Base-by-base conservation (phyloP, 2,113 vertebrate species). In the Galemys pyrenaicus region DNA sequence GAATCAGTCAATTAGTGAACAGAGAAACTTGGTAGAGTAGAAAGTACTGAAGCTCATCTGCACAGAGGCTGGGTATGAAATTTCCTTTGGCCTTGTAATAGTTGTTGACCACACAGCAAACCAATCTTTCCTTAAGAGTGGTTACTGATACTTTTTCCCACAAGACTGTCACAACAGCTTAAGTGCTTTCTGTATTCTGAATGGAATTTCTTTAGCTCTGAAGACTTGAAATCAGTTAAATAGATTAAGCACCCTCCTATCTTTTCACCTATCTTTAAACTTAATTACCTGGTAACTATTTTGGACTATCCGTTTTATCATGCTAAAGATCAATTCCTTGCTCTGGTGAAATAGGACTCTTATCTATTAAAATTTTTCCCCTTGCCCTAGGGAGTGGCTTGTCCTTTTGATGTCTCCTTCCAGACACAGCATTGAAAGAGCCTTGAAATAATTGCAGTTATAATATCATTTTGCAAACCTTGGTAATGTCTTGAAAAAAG, bases 251-350 rank as follows among this genome's bases (percentile, higher is more conserved):
- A 30, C 28, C 70, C 32, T 84, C 44, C 56, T 87, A 77, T 67
- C 85, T 60, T 87, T 54, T 92, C 15, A 35, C 9, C 30, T 81
- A 60, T 79, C 39, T 82, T 78, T 90, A 83, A 92, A 80, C 19
- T 49, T 90, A 89, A 92, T 93, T 74, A 96, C 44, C 24, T 80
- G 12, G 39, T 89, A 74, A 89, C 41, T 70, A 11, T 92, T 95
- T 86, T 64, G 64, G 56, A 41, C 68, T 51, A 71, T 65, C 54
- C 28, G 70, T 81, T 94, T 86, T 24, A 82, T 74, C 62, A 70
- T 35, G 24, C 24, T 92, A 51, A 79, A 89, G 79, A 80, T 95
- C 68, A 89, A 15, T 75, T 92, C 65, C 58, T 92, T 94, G 60
- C 54, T 91, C 49, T 56, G 54, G 49, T 95, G 80, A 92, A 89